Evolutionary conservation across 1,140 invertebrate genomes (phyloP).

Genomic region (Eueides isabella): DNA sequence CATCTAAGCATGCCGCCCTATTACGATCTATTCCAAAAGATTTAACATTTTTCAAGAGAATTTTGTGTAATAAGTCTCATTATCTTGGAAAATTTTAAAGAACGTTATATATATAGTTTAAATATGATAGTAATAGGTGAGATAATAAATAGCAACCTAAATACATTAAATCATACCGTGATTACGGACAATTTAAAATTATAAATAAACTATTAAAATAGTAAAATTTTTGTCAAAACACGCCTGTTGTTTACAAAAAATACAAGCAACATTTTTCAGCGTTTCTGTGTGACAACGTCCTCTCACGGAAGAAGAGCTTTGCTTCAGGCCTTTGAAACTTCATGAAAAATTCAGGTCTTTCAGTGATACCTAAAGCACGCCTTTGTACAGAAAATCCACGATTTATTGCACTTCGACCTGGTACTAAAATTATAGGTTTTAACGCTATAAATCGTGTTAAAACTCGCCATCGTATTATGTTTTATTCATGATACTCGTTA

Average conservation of each 20-base stretch:
- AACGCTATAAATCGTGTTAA: slow-evolving; percentile 28
- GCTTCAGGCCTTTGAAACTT: slow-evolving; percentile 56
- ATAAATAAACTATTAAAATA: background rate
- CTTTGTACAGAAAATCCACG: slow-evolving; percentile 24
- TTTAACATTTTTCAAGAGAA: no score
- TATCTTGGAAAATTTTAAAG: no score
- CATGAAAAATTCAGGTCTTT: slow-evolving; percentile 70
- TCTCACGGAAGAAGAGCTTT: slow-evolving; percentile 9
- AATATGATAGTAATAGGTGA: no score
- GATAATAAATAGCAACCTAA: no score
- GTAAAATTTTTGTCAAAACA: background rate
- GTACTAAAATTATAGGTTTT: slow-evolving; percentile 26
- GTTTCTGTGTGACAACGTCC: slow-evolving; percentile 21
- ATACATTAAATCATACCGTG: no score
- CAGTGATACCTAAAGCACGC: slow-evolving; percentile 49
- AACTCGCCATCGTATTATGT: slow-evolving; percentile 30
- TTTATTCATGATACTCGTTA: slow-evolving; percentile 39
- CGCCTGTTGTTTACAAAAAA: slow-evolving; percentile 22
- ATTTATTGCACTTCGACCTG: slow-evolving; percentile 34
- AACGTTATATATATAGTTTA: no score
- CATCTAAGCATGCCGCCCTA: no score
- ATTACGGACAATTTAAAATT: no score
- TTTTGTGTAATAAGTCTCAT: no score
- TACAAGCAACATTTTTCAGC: slow-evolving; percentile 33
- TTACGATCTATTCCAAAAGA: no score